Evolutionary conservation across 2,113 vertebrate genomes (phyloP).

Genomic region (Puma concolor): DNA sequence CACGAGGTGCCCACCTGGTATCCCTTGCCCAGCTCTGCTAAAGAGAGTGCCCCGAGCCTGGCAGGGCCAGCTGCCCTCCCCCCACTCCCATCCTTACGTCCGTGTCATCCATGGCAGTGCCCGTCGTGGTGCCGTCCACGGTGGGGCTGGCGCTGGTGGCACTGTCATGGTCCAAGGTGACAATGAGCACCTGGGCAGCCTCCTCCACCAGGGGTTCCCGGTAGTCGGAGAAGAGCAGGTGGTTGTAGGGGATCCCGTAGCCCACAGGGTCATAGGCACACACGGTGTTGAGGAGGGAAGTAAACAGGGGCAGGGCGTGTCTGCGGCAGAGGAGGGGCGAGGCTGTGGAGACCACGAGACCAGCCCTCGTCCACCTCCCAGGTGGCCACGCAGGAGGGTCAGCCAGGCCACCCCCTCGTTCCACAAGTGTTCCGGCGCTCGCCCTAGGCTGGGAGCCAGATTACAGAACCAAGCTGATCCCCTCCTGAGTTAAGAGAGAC

Average conservation of each 20-base stretch:
- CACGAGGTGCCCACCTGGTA: background rate
- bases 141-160: conserved; percentile 86
- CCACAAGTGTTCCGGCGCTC: accelerated
- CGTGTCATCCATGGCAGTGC: conserved; percentile 94
- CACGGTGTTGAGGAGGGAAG: conserved; percentile 96
- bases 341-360: background rate
- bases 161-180: conserved; percentile 95
- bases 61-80: background rate
- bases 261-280: conserved; percentile 98
- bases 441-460: background rate
- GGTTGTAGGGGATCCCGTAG: conserved; percentile 99
- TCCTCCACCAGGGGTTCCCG: conserved; percentile 97
- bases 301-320: conserved; percentile 97
- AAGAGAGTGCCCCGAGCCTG: background rate
- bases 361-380: background rate
- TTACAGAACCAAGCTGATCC: background rate
- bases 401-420: background rate
- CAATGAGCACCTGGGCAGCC: conserved; percentile 96
- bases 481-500: background rate
- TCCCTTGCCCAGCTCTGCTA: background rate
- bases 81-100: conserved; percentile 86
- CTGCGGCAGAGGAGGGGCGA: conserved; percentile 76
- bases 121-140: conserved; percentile 91
- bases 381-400: accelerated
- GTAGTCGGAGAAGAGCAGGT: conserved; percentile 97